Base-by-base conservation (phyloP, 2,113 vertebrate genomes). In the Fukomys damarensis region DNA sequence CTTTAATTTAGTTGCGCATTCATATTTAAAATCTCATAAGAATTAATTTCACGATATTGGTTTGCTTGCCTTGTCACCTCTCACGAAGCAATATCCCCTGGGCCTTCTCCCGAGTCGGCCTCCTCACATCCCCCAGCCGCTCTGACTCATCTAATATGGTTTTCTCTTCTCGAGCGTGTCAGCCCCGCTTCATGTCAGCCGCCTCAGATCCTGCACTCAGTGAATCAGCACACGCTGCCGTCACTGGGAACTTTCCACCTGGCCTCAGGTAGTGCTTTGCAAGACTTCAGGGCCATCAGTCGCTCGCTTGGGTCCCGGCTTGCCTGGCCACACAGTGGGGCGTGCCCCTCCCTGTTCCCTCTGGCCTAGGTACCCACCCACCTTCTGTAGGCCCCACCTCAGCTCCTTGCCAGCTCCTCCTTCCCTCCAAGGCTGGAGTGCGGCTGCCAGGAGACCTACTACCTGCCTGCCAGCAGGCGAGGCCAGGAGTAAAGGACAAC, bases 11-110 rank as follows among this genome's bases (percentile, higher is more conserved):
- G 82, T 85, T 74, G 74, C 54, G 26, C 95, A 91, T 96, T 94
- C 86, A 92, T 96, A 93, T 97, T 97, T 98, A 97, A 96, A 95
- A 68, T 79, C 88, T 92, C 96, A 22, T 92, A 63, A 74, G 93
- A 66, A 86, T 96, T 86, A 82, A 94, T 95, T 95, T 91, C 13
- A 0, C 6, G 77, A 88, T 24, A 52, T 26, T 13, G 63, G 81
- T 54, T 70, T 92, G 85, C 87, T 92, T 87, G 84, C 59, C 94
- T 76, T 11, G 66, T 68, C 30, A 4, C 91, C 65, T 94, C 35
- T 92, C 95, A 65, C 9, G 52, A 24, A 66, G 96, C 91, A 43
- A 12, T 20, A 1, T 68, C 13, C 1, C 26, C 26, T 0, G 35
- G 58, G 81, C 88, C 61, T 83, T 41, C 94, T 56, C 70, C 12